Evolutionary conservation across 2,797 vertebrate species (phyloP), one percentile per base, ranked within the genome.

Genomic region (Cryptoblepharus egeriae): DNA sequence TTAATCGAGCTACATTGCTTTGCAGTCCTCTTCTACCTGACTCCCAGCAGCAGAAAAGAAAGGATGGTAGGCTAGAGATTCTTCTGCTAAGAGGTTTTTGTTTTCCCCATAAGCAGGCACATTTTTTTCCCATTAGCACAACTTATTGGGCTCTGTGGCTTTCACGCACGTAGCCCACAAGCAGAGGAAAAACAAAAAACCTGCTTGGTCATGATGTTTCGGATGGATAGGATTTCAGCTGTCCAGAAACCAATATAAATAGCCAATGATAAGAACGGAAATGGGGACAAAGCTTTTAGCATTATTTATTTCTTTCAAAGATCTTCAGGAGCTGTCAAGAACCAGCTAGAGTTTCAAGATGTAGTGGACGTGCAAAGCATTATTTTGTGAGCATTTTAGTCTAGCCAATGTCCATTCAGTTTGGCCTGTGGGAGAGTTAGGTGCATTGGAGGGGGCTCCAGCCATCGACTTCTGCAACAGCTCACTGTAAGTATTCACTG

Each of bases 221-320:
- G n/a, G 37, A 45, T 58, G 16, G 5, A n/a, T 37, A 30, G 37
- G n/a, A 63, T 67, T 85, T 55, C 67, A 55, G 35, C 72, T 1
- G 3, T 79, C 87, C 20, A 82, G 32, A 55, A 78, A 73, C 74
- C 74, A 75, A 75, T 22, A 77, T 22, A 61, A 70, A 79, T 20
- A 88, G 81, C 81, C 61, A 65, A 63, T 55, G 77, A 72, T 4
- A 1, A 85, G 60, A 70, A 22, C 74, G 63, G 57, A 30, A 45
- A 61, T 18, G 58, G 16, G 73, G 49, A 35, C 24, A 74, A 35
- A 39, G 35, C 57, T 42, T 75, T 75, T 63, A 75, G 74, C 57
- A 61, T n/a, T 12, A 39, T 58, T 75, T 28, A 60, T 28, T 60
- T 75, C 74, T 42, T 75, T 37, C 74, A 39, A 5, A 42, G 57